These are phyloP conservation scores for Dendrolimus houi DNA, from an alignment of 2,888 invertebrate species.

Conservation along the genomic window DNA sequence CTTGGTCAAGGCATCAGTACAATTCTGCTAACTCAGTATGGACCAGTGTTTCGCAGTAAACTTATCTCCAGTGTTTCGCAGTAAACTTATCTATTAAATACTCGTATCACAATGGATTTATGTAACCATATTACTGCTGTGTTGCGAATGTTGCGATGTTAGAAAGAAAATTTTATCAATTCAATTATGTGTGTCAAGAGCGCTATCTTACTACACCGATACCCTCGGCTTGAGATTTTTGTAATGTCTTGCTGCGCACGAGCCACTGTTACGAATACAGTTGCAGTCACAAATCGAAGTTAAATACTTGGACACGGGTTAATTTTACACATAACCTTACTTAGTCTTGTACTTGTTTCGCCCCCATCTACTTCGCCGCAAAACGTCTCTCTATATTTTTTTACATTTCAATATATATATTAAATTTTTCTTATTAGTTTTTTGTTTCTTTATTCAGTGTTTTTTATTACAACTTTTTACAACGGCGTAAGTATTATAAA, in stretches of 20 bases:
- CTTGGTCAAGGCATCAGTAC: not conserved
- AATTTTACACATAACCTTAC: slow-evolving; percentile 32
- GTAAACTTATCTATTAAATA: not conserved
- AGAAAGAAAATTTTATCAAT: slow-evolving; percentile 7
- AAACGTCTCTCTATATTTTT: too few relatives aligned
- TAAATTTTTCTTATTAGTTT: too few relatives aligned
- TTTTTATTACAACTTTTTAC: too few relatives aligned
- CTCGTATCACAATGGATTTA: not conserved
- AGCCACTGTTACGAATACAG: slow-evolving; percentile 11
- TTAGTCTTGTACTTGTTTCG: too few relatives aligned
- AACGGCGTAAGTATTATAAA: too few relatives aligned
- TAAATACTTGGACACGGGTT: slow-evolving; percentile 40
- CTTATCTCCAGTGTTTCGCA: not conserved
- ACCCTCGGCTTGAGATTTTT: not conserved
- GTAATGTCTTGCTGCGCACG: slow-evolving; percentile 12
- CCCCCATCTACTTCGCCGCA: too few relatives aligned
- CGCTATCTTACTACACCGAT: slow-evolving; percentile 8
- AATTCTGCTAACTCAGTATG: not conserved
- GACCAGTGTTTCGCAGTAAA: not conserved
- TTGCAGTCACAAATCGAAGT: slow-evolving; percentile 19
- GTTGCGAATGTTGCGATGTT: slow-evolving; percentile 4
- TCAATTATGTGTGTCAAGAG: slow-evolving; percentile 5
- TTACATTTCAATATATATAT: too few relatives aligned
- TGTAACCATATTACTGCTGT: not conserved
- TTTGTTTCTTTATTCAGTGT: too few relatives aligned